phyloP scores from a whole-genome alignment of 2,888 invertebrate species.

The Odontothrips loti region DNA sequence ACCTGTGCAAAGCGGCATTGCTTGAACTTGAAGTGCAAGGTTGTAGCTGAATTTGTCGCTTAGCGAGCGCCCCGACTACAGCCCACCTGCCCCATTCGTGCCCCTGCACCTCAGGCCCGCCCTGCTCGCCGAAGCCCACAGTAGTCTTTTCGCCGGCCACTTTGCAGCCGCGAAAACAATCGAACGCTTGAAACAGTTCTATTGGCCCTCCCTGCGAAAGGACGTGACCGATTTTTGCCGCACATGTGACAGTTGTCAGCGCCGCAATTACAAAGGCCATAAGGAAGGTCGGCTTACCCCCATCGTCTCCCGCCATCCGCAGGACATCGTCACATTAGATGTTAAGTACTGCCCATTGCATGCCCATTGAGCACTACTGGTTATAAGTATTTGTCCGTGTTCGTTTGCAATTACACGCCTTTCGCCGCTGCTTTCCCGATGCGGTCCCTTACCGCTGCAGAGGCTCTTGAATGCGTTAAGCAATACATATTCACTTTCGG shows the following conservation, averaged over 20 bases:
- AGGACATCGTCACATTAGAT: not conserved
- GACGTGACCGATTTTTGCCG: no score
- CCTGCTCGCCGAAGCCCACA: not conserved
- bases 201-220: no score
- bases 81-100: not conserved
- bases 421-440: not conserved
- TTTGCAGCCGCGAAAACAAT: no score
- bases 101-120: not conserved
- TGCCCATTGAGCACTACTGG: no score
- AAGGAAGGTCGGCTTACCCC: not conserved
- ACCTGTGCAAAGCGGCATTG: no score
- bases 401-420: not conserved
- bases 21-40: no score
- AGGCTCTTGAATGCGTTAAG: not conserved
- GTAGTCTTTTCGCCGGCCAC: no score
- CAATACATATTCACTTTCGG: not conserved
- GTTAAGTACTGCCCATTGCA: no score
- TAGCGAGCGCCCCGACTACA: no score
- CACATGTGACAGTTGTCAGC: no score
- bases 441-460: not conserved
- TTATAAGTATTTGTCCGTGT: not conserved
- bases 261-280: not conserved
- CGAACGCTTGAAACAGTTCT: no score
- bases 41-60: no score
- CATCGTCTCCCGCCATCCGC: not conserved